These are phyloP conservation scores for Eilema depressum DNA, from an alignment of 2,888 invertebrate genomes.

Conservation along the genomic window DNA sequence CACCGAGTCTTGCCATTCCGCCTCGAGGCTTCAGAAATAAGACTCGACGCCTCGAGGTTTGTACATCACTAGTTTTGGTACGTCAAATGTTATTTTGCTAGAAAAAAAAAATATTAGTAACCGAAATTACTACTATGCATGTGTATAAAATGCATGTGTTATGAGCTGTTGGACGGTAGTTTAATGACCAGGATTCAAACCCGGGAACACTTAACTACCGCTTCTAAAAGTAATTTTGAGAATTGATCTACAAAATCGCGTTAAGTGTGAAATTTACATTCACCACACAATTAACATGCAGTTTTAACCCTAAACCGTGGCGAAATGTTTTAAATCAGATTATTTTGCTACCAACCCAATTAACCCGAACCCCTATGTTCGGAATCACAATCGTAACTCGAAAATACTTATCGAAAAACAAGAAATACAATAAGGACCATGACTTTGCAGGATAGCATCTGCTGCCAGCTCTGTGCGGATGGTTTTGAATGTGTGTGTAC, in stretches of 20 bases:
- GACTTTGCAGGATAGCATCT: constrained; percentile 51
- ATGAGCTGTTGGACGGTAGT: no score
- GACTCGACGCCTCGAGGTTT: no score
- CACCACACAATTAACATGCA: constrained; percentile 12
- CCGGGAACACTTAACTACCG: no score
- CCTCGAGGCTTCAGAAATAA: no score
- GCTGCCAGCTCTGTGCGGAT: constrained; percentile 20
- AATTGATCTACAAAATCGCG: neutral
- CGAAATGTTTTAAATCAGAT: constrained; percentile 13
- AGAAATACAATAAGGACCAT: constrained; percentile 44
- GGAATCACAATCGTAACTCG: constrained; percentile 17
- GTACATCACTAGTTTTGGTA: no score
- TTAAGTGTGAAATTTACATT: neutral
- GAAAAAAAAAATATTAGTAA: no score
- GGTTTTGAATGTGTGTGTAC: neutral
- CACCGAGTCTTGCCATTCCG: no score
- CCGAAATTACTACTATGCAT: no score
- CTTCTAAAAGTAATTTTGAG: neutral
- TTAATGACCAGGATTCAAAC: no score
- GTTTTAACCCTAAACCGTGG: constrained; percentile 16
- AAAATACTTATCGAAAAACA: constrained; percentile 29
- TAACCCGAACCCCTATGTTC: constrained; percentile 17
- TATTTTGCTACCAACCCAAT: constrained; percentile 13
- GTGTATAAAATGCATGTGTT: no score
- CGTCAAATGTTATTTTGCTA: no score